These are phyloP conservation scores for Pediacus dermestoides DNA, from an alignment of 2,888 invertebrate species.

Conservation along the genomic window DNA sequence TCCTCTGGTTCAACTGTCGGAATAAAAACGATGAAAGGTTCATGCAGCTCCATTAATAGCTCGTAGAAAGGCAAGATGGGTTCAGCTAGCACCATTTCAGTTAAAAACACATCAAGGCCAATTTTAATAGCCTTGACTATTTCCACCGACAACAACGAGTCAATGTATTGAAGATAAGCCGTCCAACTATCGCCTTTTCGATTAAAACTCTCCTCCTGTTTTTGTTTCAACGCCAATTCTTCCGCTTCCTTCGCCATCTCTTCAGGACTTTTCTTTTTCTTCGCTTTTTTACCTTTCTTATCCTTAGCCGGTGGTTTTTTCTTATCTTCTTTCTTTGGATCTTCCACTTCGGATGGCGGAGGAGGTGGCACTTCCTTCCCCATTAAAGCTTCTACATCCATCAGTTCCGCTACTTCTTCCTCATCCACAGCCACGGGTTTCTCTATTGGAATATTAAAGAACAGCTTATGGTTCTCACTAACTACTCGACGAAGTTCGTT, in stretches of 20 bases:
- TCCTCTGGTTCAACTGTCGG: slow-evolving; percentile 70
- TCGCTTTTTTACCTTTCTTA: slow-evolving; percentile 48
- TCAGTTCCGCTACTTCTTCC: slow-evolving; percentile 38
- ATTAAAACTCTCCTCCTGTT: slow-evolving; percentile 46
- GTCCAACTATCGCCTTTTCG: slow-evolving; percentile 47
- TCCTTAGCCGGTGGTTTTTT: slow-evolving; percentile 45
- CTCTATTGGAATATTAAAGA: slow-evolving; percentile 57
- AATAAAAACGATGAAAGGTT: slow-evolving; percentile 68
- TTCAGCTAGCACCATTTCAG: slow-evolving; percentile 52
- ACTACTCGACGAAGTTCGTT: slow-evolving; percentile 58
- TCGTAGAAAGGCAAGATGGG: slow-evolving; percentile 66
- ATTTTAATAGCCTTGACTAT: slow-evolving; percentile 45
- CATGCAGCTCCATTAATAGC: slow-evolving; percentile 68
- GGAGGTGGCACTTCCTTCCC: slow-evolving; percentile 19
- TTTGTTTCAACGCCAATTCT: slow-evolving; percentile 4
- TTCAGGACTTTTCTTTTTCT: slow-evolving; percentile 23
- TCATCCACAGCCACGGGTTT: slow-evolving; percentile 17
- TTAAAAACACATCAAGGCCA: slow-evolving; percentile 59
- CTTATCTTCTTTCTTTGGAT: slow-evolving; percentile 49
- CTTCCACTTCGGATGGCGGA: slow-evolving; percentile 11
- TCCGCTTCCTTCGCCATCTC: slow-evolving; percentile 9
- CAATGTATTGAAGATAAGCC: slow-evolving; percentile 32
- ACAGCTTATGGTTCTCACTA: slow-evolving; percentile 64
- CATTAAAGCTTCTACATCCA: slow-evolving; percentile 19
- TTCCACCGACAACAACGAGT: slow-evolving; percentile 21